phyloP scores from a whole-genome alignment of 2,797 vertebrate species.

The Rhabdomys pumilio region DNA sequence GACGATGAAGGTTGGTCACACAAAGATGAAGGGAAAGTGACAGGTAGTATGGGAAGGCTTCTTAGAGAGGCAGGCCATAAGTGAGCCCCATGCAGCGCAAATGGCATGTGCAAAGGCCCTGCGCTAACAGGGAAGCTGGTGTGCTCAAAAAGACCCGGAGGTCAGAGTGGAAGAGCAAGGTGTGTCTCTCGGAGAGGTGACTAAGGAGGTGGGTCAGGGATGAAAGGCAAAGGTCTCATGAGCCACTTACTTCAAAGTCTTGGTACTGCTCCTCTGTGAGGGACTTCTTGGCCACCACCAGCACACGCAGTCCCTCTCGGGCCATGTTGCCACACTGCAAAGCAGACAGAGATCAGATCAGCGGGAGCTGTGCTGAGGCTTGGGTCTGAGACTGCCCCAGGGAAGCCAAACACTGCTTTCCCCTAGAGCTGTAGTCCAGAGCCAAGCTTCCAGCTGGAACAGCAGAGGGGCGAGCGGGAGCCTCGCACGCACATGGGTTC shows the following conservation, averaged over 20 bases:
- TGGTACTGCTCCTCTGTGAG: slow-evolving; percentile 98
- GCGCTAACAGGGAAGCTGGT: fast-evolving
- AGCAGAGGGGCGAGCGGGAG: fast-evolving
- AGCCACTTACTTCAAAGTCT: slow-evolving; percentile 95
- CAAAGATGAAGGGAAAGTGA: fast-evolving
- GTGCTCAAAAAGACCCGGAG: fast-evolving
- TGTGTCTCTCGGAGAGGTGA: fast-evolving
- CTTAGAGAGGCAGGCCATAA: not conserved
- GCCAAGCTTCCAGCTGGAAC: not conserved
- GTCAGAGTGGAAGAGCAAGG: not conserved
- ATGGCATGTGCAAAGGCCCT: not conserved
- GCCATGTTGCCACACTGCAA: slow-evolving; percentile 99
- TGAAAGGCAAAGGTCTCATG: not conserved
- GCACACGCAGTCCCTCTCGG: slow-evolving; percentile 96
- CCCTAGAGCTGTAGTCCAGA: not conserved
- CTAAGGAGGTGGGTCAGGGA: fast-evolving
- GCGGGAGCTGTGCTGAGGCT: fast-evolving
- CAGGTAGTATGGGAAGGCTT: not conserved
- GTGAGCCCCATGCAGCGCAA: not conserved
- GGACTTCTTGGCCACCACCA: slow-evolving; percentile 99
- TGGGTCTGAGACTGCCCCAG: fast-evolving
- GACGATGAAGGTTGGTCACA: not conserved
- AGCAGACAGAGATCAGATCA: not conserved
- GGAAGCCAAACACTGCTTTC: not conserved
- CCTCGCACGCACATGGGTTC: fast-evolving